Percentiles rank a stretch among this genome's conserved stretches.
Conservation (phyloP, 2,797 vertebrate genomes). For the Oreortyx pictus region DNA sequence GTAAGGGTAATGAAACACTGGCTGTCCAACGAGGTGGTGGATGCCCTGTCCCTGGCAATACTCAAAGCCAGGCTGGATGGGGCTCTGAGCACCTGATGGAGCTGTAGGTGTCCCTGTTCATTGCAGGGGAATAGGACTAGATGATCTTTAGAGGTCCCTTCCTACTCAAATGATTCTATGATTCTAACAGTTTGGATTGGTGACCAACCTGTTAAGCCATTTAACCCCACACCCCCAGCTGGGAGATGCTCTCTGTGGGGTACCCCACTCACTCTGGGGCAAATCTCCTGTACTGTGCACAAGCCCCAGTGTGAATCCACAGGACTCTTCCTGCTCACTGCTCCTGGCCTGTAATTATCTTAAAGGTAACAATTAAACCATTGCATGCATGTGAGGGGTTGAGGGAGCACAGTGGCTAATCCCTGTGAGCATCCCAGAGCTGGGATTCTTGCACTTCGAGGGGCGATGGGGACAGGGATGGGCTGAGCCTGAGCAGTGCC, state of each 20-base stretch:
- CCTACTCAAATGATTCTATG: no score
- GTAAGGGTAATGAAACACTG: no score
- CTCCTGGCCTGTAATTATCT: constrained; percentile 67
- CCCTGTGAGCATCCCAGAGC: constrained; percentile 16
- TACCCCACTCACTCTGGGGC: neutral
- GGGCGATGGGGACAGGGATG: neutral
- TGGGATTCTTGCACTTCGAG: neutral
- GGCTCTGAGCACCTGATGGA: no score
- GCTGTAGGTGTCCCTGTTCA: no score
- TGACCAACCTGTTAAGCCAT: neutral
- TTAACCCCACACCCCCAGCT: neutral
- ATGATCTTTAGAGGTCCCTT: no score
- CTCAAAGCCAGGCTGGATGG: no score
- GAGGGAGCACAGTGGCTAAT: constrained; percentile 52
- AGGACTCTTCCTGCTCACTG: constrained; percentile 24
- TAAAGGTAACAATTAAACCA: constrained; percentile 70
- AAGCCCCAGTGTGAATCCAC: constrained; percentile 34
- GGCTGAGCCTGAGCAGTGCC: neutral
- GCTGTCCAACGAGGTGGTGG: no score
- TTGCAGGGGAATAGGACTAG: no score
- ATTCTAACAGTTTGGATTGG: neutral
- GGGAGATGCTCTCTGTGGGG: neutral
- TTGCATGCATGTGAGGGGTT: constrained; percentile 58
- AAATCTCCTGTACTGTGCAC: neutral
- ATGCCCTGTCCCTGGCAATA: no score